These are phyloP conservation scores for Sparidentex hasta DNA, from an alignment of 2,797 vertebrate genomes.

Conservation along the genomic window DNA sequence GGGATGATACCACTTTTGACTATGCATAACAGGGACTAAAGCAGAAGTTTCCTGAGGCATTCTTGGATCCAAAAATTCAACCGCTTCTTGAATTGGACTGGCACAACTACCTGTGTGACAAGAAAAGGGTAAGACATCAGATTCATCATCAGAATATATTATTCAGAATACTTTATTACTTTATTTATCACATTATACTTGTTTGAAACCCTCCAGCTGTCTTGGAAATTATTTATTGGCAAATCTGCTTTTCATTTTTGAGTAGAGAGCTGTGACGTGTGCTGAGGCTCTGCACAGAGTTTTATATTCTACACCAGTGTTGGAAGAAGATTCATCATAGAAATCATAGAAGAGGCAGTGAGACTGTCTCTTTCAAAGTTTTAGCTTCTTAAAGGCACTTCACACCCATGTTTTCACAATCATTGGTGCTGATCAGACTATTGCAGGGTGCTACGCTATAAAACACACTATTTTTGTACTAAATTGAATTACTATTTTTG, in stretches of 20 bases:
- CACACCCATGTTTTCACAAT: no score
- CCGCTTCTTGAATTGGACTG: slow-evolving; percentile 84
- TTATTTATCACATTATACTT: not conserved
- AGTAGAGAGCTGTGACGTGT: not conserved
- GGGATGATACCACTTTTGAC: not conserved
- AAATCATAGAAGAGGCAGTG: not conserved
- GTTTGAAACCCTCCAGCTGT: not conserved
- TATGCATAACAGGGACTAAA: slow-evolving; percentile 75
- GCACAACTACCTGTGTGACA: slow-evolving; percentile 75
- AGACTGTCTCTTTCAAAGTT: not conserved
- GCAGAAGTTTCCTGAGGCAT: slow-evolving; percentile 72
- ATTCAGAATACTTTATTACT: no score
- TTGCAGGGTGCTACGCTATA: no score
- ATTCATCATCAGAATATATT: no score
- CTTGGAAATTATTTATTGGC: not conserved
- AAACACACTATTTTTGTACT: no score
- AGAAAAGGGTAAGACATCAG: slow-evolving; percentile 73
- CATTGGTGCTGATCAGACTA: no score
- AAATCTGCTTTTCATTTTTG: not conserved
- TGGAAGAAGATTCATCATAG: not conserved
- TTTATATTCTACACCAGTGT: no score
- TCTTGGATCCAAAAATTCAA: slow-evolving; percentile 74
- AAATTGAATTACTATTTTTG: no score
- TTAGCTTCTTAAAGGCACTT: no score
- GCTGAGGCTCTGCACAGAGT: no score